Percentiles rank a stretch among this genome's conserved stretches.
Evolutionary conservation across 2,888 invertebrate species (phyloP).

Genomic region (Drosophila putrida): DNA sequence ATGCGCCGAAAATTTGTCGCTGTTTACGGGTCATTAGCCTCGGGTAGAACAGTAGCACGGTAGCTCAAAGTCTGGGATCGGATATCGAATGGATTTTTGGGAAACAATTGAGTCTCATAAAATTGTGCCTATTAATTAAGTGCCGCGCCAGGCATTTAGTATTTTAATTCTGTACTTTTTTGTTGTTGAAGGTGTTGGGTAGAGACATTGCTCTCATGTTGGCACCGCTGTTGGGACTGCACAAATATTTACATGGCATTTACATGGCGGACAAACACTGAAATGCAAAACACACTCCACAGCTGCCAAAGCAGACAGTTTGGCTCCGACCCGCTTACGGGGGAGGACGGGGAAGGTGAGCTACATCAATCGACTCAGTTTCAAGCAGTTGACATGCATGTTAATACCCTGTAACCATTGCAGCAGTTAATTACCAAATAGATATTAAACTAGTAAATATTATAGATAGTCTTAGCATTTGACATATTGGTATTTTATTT

Average conservation of each 20-base stretch:
- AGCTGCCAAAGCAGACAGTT: slow-evolving; percentile 50
- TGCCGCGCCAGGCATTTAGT: slow-evolving; percentile 17
- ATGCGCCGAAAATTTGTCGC: slow-evolving; percentile 55
- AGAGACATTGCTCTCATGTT: slow-evolving; percentile 7
- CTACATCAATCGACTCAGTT: slow-evolving; percentile 9
- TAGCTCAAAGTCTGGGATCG: slow-evolving; percentile 11
- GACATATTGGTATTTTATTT: neutral
- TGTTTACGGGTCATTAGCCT: slow-evolving; percentile 59
- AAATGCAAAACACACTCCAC: slow-evolving; percentile 60
- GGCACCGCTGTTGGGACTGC: slow-evolving; percentile 31
- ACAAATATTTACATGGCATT: slow-evolving; percentile 68
- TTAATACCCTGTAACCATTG: slow-evolving; percentile 11
- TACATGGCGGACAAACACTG: slow-evolving; percentile 47
- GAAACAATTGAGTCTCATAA: slow-evolving; percentile 52
- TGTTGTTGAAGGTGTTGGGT: slow-evolving; percentile 24
- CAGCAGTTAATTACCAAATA: neutral
- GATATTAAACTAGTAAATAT: neutral
- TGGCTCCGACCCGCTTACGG: slow-evolving; percentile 42
- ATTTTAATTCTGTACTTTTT: slow-evolving; percentile 7
- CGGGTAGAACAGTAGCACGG: slow-evolving; percentile 48
- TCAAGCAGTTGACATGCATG: slow-evolving; percentile 30
- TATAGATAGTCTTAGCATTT: neutral
- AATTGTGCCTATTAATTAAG: slow-evolving; percentile 70
- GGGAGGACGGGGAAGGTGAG: neutral
- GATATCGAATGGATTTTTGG: slow-evolving; percentile 9